Percentiles rank a stretch among this genome's conserved stretches.
Evolutionary conservation across 2,797 vertebrate species (phyloP).

Genomic region (Lacerta bilineata): DNA sequence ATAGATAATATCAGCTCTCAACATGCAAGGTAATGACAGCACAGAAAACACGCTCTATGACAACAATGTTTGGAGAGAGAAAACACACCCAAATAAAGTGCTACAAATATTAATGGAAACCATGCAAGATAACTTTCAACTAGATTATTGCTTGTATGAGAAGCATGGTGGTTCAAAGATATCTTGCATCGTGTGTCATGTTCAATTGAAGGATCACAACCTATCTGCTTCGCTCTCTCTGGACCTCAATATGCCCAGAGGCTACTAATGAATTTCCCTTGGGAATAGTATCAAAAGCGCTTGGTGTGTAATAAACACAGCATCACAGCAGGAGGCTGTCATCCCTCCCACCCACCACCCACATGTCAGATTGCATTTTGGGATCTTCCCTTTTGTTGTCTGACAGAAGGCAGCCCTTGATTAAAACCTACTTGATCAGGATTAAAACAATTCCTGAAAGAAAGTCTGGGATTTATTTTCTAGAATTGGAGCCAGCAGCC

Average conservation of each 20-base stretch:
- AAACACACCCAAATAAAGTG: not conserved
- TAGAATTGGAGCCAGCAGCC: not conserved
- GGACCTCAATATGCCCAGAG: not conserved
- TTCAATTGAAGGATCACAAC: not conserved
- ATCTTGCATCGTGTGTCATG: not conserved
- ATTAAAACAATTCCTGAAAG: constrained; percentile 46
- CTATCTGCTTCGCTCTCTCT: not conserved
- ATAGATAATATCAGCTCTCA: not conserved
- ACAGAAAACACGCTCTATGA: not conserved
- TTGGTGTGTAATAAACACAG: constrained; percentile 1
- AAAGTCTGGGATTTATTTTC: constrained; percentile 48
- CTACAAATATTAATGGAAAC: not conserved
- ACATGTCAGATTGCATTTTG: constrained; percentile 7
- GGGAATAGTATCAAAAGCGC: constrained; percentile 10
- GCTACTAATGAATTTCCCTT: constrained; percentile 6
- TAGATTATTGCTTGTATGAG: not conserved
- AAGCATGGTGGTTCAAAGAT: not conserved
- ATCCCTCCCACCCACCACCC: not conserved
- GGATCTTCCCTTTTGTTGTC: constrained; percentile 28
- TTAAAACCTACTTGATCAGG: constrained; percentile 43
- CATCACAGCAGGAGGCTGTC: not conserved
- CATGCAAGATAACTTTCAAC: not conserved
- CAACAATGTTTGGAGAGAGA: not conserved
- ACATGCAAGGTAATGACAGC: not conserved
- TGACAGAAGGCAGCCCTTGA: constrained; percentile 39